A percentile compares a stretch with the other conserved stretches of the same genome.
Evolutionary conservation across 2,797 vertebrate genomes (phyloP).

Genomic region (Hyperoplus lanceolatus): DNA sequence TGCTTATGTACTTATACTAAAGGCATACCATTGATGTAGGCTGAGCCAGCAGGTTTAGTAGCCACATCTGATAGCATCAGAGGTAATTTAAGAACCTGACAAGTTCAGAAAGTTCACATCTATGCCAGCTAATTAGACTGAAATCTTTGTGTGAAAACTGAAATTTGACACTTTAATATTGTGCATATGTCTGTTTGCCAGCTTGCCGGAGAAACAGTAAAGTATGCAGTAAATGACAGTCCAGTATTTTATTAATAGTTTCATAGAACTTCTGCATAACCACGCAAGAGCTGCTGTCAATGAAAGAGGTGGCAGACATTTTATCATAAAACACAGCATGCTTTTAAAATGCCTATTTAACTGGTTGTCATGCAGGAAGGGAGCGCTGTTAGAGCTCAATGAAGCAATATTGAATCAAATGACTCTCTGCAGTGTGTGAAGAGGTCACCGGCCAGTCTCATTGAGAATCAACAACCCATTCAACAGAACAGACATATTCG

Average conservation of each 20-base stretch:
- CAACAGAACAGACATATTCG: background rate
- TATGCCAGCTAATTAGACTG: constrained; percentile 1
- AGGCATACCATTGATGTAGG: constrained; percentile 5
- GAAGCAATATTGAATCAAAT: constrained; percentile 15
- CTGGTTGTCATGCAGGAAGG: background rate
- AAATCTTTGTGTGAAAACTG: constrained; percentile 2
- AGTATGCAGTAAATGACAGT: background rate
- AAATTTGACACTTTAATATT: constrained; percentile 7
- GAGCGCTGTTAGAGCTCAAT: background rate
- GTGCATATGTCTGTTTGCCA: background rate
- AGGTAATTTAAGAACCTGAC: background rate
- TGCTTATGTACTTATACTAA: background rate
- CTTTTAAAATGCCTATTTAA: constrained; percentile 18
- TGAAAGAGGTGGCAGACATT: background rate
- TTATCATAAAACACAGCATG: background rate
- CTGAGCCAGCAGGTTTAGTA: constrained; percentile 13
- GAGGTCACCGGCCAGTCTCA: constrained; percentile 14
- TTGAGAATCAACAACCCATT: constrained; percentile 28
- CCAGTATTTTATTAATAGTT: background rate
- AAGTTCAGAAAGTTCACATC: background rate
- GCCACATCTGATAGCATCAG: background rate
- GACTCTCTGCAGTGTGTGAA: background rate
- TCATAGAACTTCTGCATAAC: background rate
- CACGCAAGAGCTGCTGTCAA: constrained; percentile 1
- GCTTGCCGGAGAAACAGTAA: background rate